These are phyloP conservation scores for Pissodes strobi DNA, from an alignment of 1,140 invertebrate genomes.

Conservation along the genomic window DNA sequence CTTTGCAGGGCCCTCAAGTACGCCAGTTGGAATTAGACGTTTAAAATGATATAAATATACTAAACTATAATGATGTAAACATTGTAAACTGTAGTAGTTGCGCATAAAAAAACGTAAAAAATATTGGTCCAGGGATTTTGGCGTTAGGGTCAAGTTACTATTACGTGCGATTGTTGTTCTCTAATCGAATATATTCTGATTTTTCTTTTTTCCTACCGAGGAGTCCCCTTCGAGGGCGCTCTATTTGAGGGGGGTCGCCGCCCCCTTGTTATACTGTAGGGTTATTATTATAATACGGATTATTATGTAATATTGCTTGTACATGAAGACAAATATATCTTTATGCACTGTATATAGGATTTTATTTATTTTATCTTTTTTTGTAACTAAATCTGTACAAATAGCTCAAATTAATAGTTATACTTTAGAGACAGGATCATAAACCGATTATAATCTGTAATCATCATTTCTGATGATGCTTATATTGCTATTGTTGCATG, in stretches of 20 bases:
- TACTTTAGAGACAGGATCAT: no score
- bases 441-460: no score
- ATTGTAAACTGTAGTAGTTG: constrained; percentile 55
- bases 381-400: no score
- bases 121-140: constrained; percentile 49
- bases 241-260: constrained; percentile 44
- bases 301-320: constrained; percentile 60
- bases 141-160: constrained; percentile 50
- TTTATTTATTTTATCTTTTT: constrained; percentile 16
- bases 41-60: constrained; percentile 37
- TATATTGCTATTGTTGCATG: no score
- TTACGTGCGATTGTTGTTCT: constrained; percentile 52
- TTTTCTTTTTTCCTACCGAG: constrained; percentile 46
- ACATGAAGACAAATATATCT: constrained; percentile 61
- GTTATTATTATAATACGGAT: constrained; percentile 56
- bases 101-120: constrained; percentile 48
- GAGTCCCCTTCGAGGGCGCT: constrained; percentile 34
- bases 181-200: constrained; percentile 51
- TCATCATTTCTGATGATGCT: no score
- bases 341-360: constrained; percentile 57
- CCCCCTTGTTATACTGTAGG: constrained; percentile 48
- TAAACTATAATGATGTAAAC: constrained; percentile 52
- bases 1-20: background rate
- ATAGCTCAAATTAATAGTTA: no score
- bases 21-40: constrained; percentile 23